Conservation (phyloP, 2,888 invertebrate genomes). For the Alloscopus bannaensis region DNA sequence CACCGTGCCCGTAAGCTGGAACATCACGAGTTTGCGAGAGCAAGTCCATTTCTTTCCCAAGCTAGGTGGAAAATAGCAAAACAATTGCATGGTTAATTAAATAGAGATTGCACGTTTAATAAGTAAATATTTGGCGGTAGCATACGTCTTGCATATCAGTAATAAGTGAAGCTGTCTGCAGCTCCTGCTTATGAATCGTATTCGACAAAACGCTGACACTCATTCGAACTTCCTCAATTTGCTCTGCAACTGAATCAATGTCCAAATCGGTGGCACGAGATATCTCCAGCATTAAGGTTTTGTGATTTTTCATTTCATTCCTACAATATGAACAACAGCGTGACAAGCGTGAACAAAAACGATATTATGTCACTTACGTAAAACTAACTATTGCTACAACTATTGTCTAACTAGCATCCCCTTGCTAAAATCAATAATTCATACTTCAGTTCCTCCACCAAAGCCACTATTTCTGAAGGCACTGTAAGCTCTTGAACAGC, state of each 20-base stretch:
- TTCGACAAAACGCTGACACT: constrained; percentile 7
- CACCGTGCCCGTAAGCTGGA: constrained; percentile 29
- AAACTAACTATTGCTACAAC: too few relatives aligned
- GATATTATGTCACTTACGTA: too few relatives aligned
- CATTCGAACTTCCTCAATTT: constrained; percentile 41
- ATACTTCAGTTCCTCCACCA: constrained; percentile 52
- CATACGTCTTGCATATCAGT: constrained; percentile 44
- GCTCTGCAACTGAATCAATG: constrained; percentile 37
- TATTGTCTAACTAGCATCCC: too few relatives aligned
- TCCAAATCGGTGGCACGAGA: constrained; percentile 25
- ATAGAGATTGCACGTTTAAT: background rate
- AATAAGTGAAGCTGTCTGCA: constrained; percentile 28
- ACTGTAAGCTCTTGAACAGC: constrained; percentile 48
- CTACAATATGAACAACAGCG: background rate
- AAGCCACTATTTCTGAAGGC: constrained; percentile 37
- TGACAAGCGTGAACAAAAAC: too few relatives aligned
- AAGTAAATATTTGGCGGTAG: background rate
- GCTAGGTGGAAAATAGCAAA: constrained; percentile 6
- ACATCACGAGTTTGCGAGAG: constrained; percentile 24
- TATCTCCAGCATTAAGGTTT: constrained; percentile 26
- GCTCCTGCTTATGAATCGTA: constrained; percentile 34
- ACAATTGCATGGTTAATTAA: background rate
- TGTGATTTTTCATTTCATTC: constrained; percentile 45
- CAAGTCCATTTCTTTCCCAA: constrained; percentile 39
- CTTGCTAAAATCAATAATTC: constrained; percentile 19